A percentile compares a stretch with the other conserved stretches of the same genome.
Conservation (phyloP, 2,888 invertebrate genomes). For the Bellardia bayeri region DNA sequence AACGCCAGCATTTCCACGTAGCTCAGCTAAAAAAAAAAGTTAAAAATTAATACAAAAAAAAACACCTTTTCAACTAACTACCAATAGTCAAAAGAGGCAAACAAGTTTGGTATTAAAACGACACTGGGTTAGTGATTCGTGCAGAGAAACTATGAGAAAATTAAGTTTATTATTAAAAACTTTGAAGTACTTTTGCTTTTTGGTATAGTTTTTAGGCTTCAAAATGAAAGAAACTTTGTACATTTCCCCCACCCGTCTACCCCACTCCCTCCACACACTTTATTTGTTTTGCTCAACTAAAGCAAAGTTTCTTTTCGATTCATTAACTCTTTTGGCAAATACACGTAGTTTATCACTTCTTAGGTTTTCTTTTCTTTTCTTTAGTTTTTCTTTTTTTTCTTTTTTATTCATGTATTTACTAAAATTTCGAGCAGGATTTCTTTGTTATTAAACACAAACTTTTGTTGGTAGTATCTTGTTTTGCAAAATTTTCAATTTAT, state of each 20-base stretch:
- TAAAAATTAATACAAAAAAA: slow-evolving; percentile 1
- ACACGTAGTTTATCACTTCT: slow-evolving; percentile 1
- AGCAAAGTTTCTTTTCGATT: slow-evolving; percentile 37
- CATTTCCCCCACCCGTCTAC: not conserved
- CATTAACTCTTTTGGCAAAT: slow-evolving; percentile 52
- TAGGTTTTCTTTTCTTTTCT: not conserved
- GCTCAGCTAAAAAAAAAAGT: not conserved
- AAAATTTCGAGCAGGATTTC: not conserved
- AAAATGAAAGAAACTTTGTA: not conserved
- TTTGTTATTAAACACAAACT: not conserved
- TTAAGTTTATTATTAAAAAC: slow-evolving; percentile 41
- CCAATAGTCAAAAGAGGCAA: not conserved
- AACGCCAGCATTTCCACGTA: not conserved
- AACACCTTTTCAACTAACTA: slow-evolving; percentile 24
- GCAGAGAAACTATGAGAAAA: slow-evolving; percentile 19
- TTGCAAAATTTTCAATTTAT: not conserved
- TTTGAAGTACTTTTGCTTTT: slow-evolving; percentile 39
- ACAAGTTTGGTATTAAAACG: not conserved
- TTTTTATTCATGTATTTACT: not conserved
- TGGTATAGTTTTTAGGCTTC: slow-evolving; percentile 33
- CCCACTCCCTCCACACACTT: not conserved
- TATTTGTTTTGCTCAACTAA: slow-evolving; percentile 2
- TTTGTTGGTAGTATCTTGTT: not conserved
- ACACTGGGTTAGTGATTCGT: slow-evolving; percentile 22
- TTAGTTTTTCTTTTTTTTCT: not conserved